phyloP scores from a whole-genome alignment of 2,113 vertebrate genomes.

The Macroglossus sobrinus region DNA sequence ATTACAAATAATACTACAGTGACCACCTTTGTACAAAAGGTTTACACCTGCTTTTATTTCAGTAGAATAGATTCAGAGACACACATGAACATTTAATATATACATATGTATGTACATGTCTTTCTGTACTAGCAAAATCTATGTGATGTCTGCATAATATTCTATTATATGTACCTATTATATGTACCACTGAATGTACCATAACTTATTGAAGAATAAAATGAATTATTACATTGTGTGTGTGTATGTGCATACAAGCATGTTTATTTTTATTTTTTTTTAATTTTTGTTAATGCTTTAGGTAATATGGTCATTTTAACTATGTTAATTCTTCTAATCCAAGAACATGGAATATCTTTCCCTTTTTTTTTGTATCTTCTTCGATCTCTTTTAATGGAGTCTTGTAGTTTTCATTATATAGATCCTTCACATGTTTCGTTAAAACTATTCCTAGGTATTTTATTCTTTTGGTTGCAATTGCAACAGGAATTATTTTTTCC shows the following conservation, averaged over 20 bases:
- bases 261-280: not conserved
- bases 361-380: too few species aligned
- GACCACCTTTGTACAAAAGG: not conserved
- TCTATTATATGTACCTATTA: not conserved
- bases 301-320: too few species aligned
- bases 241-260: not conserved
- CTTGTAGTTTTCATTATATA: too few species aligned
- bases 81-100: not conserved
- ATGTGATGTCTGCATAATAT: not conserved
- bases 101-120: not conserved
- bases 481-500: too few species aligned
- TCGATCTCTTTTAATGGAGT: too few species aligned
- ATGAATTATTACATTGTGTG: not conserved
- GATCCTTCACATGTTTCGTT: too few species aligned
- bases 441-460: too few species aligned
- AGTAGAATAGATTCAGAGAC: not conserved
- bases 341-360: too few species aligned
- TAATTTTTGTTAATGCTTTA: too few species aligned
- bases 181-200: not conserved
- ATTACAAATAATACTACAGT: not conserved
- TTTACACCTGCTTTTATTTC: not conserved
- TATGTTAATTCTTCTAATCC: too few species aligned
- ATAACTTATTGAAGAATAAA: not conserved
- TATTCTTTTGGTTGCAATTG: too few species aligned
- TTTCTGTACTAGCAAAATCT: not conserved